Base-by-base conservation (phyloP, 2,888 invertebrate species). In the Eumacrocentrus americanus region DNA sequence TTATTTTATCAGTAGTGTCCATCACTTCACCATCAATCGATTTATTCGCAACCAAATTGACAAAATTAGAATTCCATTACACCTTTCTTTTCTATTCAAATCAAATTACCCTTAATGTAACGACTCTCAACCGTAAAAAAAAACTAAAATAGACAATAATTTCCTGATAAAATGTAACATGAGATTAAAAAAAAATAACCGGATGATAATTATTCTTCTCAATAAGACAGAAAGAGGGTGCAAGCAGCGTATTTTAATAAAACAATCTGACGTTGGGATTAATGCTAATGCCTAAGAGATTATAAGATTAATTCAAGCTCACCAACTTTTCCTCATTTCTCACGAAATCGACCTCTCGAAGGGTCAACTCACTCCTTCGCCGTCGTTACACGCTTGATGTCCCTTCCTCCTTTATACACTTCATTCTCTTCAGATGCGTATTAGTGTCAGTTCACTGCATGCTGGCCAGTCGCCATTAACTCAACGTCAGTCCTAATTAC, bases 401-500 rank as follows among this genome's bases (percentile, higher is more conserved):
- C 42, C 42, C 42, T 18, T 20, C 18, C 42, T 42, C 3, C 12
- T 3, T 37, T n/a, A n/a, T n/a, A n/a, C n/a, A n/a, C n/a, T n/a
- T n/a, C n/a, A 42, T 16, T 42, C 9, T 7, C 20, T 11, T 11
- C 18, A 42, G 18, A 42, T 20, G 18, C 20, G 34, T 29, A 44
- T 54, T 29, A 44, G 29, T 29, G 25, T 29, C 6, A 14, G 42
- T 42, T 11, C 29, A 25, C 40, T 29, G 46, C 46, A 46, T 22
- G 14, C 46, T 60, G 61, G 56, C 57, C 57, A 53, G 25, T 29
- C 16, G 29, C 44, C 60, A 60, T 55, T 51, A 56, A 20, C 44
- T 51, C 51, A 60, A 16, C 9, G 50, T 37, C 47, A 3, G 50
- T 42, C 29, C 51, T 56, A 56, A 60, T 60, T 55, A 56, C 56